Percentiles rank a stretch among this genome's conserved stretches.
Conservation (phyloP, 2,113 vertebrate species). For the Microtus pennsylvanicus region DNA sequence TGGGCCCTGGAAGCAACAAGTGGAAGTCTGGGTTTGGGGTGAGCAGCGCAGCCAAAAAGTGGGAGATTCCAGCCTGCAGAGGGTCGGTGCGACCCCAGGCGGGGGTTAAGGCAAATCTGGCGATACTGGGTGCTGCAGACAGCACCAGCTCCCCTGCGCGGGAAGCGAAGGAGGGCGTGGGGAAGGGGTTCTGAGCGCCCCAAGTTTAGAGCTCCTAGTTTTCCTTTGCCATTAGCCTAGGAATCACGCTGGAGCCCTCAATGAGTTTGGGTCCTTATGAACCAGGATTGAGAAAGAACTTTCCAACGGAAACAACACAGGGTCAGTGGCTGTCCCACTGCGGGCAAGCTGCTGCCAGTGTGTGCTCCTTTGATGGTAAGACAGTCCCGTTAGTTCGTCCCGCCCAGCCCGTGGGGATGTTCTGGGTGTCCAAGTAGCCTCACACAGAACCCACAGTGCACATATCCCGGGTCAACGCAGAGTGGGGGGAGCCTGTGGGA, state of each 20-base stretch:
- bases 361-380: constrained; percentile 31
- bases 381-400: constrained; percentile 36
- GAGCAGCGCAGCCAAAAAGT: background rate
- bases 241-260: background rate
- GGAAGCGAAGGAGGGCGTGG: background rate
- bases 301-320: background rate
- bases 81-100: background rate
- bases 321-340: constrained; percentile 38
- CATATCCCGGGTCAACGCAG: background rate
- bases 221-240: background rate
- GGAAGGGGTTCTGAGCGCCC: background rate
- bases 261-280: background rate
- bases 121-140: background rate
- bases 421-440: background rate
- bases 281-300: no score
- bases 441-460: background rate
- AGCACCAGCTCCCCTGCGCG: background rate
- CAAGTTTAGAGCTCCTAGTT: background rate
- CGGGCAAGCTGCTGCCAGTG: constrained; percentile 28
- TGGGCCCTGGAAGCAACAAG: background rate
- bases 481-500: background rate
- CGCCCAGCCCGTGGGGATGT: background rate
- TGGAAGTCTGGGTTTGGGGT: rapidly evolving
- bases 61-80: background rate
- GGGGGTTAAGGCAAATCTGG: background rate